Base-by-base conservation (phyloP, 2,797 vertebrate species). In the Pipistrellus kuhlii region DNA sequence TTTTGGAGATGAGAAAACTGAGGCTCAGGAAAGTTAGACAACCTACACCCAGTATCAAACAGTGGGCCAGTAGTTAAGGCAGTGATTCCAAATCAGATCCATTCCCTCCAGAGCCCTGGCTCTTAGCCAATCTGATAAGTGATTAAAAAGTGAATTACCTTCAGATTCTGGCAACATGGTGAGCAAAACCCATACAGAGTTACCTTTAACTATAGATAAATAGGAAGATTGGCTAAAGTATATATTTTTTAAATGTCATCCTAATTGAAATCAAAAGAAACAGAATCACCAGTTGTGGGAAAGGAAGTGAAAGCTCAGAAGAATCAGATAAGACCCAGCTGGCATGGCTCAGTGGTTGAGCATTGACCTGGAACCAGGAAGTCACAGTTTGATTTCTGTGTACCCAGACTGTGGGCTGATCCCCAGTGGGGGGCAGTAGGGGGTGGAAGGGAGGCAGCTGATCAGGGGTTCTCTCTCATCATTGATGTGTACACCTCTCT, bases 221-320 rank as follows among this genome's bases (percentile, higher is more conserved):
- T 44, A 57, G 88, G 76, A 92, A 90, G 64, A 13, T 3, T 85
- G 17, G 14, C 81, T 95, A 75, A 86, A 85, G 25, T 57, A 21
- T 10, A 15, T 44, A 44, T 44, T 11, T 46, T 93, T 72, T 53
- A 35, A 81, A 57, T 64, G 17, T 55, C 46, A 46, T 90, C 44
- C 41, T 48, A 57, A 51, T n/a, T 82, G 51, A 95, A 32, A 76
- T 81, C 12, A 38, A 92, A 92, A 84, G 59, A 44, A 86, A 92
- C 11, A 21, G 23, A 89, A 32, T 80, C 32, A 62, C 8, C 5
- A 76, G 30, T 10, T 66, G 9, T 6, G 18, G 78, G 14, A 83
- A 87, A 85, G 20, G 44, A 85, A 88, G 81, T 44, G 5, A n/a
- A 76, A 72, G 55, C n/a, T 72, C 57, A 46, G 23, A 84, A 25